Evolutionary conservation across 2,888 invertebrate species (phyloP).

Genomic region (Hedychridium roseum): DNA sequence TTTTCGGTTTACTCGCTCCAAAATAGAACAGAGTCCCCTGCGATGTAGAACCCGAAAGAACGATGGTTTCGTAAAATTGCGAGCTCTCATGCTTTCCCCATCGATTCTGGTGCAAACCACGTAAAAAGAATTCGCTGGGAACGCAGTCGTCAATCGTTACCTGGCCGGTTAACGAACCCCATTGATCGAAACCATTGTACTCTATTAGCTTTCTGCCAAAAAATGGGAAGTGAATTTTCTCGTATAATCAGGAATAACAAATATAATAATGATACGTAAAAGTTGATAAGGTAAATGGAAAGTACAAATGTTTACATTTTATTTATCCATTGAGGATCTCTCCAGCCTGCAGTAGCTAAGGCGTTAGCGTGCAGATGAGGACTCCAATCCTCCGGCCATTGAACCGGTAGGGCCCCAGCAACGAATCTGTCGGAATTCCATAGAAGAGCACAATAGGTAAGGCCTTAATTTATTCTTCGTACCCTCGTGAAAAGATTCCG

Average conservation of each 20-base stretch:
- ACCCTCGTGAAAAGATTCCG: not conserved
- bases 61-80: conserved; percentile 53
- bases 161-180: conserved; percentile 71
- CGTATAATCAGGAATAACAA: not conserved
- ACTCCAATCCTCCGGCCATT: conserved; percentile 69
- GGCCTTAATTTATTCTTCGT: not conserved
- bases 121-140: conserved; percentile 63
- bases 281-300: too few relatives aligned
- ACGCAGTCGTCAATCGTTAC: conserved; percentile 64
- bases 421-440: conserved; percentile 72
- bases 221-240: not conserved
- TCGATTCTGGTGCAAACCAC: conserved; percentile 66
- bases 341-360: conserved; percentile 70
- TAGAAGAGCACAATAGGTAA: not conserved
- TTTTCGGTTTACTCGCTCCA: conserved; percentile 66
- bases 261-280: too few relatives aligned
- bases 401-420: conserved; percentile 63
- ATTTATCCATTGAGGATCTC: conserved; percentile 67
- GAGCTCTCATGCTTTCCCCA: conserved; percentile 59
- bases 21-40: conserved; percentile 70
- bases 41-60: conserved; percentile 61
- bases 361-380: conserved; percentile 67
- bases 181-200: conserved; percentile 70
- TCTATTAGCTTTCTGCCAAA: conserved; percentile 59
- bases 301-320: conserved; percentile 66